Conservation (phyloP, 30 jellyfish, hydroid and myxozoan species). For the Catostylus mosaicus region DNA sequence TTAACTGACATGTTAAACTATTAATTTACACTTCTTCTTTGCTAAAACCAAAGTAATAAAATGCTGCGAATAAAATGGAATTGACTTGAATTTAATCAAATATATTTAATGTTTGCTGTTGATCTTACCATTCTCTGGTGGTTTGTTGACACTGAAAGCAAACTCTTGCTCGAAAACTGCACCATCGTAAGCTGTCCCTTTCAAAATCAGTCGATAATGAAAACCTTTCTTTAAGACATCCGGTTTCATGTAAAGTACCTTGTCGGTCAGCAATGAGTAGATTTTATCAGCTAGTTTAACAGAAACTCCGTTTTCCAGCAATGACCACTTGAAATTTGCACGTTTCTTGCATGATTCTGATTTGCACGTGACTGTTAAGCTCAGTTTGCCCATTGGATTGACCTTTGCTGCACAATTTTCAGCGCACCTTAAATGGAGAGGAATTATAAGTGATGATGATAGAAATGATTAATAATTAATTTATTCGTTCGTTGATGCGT, state of each 20-base stretch:
- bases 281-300: constrained; percentile 6
- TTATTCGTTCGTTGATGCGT: too few relatives aligned
- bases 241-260: constrained; percentile 34
- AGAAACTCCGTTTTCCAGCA: background rate
- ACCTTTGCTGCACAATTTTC: constrained; percentile 49
- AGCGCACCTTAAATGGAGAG: constrained; percentile 8
- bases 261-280: background rate
- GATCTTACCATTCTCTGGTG: constrained; percentile 43
- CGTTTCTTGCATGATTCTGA: constrained; percentile 34
- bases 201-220: background rate
- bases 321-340: constrained; percentile 35
- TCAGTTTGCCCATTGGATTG: constrained; percentile 18
- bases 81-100: too few relatives aligned
- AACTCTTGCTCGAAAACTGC: constrained; percentile 2
- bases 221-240: background rate
- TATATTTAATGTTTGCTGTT: too few relatives aligned
- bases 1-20: too few relatives aligned
- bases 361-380: constrained; percentile 10
- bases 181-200: constrained; percentile 40
- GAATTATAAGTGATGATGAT: too few relatives aligned
- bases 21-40: too few relatives aligned
- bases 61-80: too few relatives aligned
- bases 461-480: too few relatives aligned
- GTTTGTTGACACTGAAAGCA: constrained; percentile 8
- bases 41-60: too few relatives aligned